Percentiles rank a stretch among this genome's conserved stretches.
Evolutionary conservation across 2,113 vertebrate species (phyloP).

Genomic region (Hemibates koningsi): DNA sequence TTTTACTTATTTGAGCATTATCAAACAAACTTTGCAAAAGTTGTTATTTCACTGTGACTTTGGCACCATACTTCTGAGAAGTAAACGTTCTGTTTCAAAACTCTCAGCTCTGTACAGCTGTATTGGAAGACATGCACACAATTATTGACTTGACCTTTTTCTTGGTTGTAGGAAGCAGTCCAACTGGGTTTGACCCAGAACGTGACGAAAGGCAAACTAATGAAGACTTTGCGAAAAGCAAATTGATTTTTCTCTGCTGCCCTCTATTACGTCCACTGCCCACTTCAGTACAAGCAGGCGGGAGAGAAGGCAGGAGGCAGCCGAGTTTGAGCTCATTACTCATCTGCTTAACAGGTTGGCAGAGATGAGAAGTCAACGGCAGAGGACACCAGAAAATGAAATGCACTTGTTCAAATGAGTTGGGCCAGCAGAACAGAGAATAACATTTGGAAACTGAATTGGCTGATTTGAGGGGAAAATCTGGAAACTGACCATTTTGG

Average conservation of each 20-base stretch:
- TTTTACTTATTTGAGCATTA: background rate
- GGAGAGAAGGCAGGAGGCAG: background rate
- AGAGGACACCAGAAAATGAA: slow-evolving; percentile 16
- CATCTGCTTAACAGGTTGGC: slow-evolving; percentile 48
- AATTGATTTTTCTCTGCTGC: slow-evolving; percentile 50
- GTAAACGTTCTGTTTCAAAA: background rate
- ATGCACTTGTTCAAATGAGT: background rate
- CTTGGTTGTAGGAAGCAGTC: slow-evolving; percentile 24
- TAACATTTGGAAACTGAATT: background rate
- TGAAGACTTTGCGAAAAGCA: slow-evolving; percentile 65
- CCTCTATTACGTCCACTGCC: background rate
- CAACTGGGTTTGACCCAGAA: slow-evolving; percentile 49
- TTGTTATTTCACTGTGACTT: background rate
- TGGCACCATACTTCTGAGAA: background rate
- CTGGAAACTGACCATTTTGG: background rate
- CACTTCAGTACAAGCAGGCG: background rate
- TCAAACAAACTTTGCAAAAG: background rate
- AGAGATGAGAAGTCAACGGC: background rate
- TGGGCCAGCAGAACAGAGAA: background rate
- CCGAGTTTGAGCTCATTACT: slow-evolving; percentile 28
- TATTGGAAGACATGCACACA: background rate
- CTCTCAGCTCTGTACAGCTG: background rate
- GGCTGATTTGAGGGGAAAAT: background rate
- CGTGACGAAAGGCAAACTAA: slow-evolving; percentile 61
- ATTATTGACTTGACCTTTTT: slow-evolving; percentile 64